phyloP scores from a whole-genome alignment of 2,113 vertebrate genomes.

The Zingel zingel region DNA sequence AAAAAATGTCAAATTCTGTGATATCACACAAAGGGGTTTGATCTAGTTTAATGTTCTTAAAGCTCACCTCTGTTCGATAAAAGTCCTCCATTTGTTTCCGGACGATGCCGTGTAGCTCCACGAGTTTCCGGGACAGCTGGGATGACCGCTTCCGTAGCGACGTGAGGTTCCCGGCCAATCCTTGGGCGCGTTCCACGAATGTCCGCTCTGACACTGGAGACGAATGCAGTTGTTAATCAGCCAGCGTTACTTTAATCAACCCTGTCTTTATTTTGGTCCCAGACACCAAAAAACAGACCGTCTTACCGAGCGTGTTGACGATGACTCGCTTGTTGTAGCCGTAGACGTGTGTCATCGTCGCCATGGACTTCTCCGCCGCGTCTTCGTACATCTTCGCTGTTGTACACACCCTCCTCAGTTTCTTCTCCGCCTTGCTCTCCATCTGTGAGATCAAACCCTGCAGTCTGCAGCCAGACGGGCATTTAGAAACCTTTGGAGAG shows the following conservation, averaged over 20 bases:
- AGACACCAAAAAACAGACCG: neutral
- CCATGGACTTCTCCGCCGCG: constrained; percentile 50
- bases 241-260: neutral
- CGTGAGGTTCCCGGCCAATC: constrained; percentile 68
- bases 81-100: constrained; percentile 70
- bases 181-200: constrained; percentile 52
- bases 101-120: constrained; percentile 22
- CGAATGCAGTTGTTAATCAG: neutral
- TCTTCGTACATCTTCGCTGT: constrained; percentile 3
- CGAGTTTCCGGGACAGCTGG: constrained; percentile 52
- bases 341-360: constrained; percentile 63
- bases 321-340: constrained; percentile 55
- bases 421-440: constrained; percentile 50
- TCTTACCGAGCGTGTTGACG: constrained; percentile 68
- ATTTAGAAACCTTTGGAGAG: constrained; percentile 64
- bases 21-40: no score
- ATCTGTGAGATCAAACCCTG: constrained; percentile 73
- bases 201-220: constrained; percentile 71
- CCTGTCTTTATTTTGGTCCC: neutral
- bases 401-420: constrained; percentile 69
- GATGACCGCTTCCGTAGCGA: constrained; percentile 53
- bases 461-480: constrained; percentile 83
- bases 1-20: no score
- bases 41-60: no score
- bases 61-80: constrained; percentile 76